These are phyloP conservation scores for Apocheima hispidaria DNA, from an alignment of 2,888 invertebrate species.

Conservation along the genomic window DNA sequence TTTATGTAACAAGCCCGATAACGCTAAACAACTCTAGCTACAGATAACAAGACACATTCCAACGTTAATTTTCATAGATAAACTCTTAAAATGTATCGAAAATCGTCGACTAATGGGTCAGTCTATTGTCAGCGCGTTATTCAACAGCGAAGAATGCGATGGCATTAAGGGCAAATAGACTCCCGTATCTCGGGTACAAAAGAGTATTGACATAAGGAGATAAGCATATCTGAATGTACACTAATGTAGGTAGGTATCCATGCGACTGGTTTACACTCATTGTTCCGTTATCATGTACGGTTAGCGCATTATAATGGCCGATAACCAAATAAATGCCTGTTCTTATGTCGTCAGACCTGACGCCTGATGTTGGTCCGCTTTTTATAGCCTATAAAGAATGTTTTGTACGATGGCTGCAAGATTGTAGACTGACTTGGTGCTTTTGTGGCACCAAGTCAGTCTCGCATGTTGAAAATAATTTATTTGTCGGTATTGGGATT, in stretches of 20 bases:
- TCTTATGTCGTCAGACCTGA: slow-evolving; percentile 55
- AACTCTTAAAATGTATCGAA: slow-evolving; percentile 57
- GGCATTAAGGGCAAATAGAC: slow-evolving; percentile 82
- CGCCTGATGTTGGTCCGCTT: slow-evolving; percentile 41
- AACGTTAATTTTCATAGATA: slow-evolving; percentile 60
- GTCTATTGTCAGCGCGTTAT: slow-evolving; percentile 72
- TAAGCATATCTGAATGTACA: slow-evolving; percentile 79
- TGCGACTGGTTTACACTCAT: slow-evolving; percentile 76
- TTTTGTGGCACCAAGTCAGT: not conserved
- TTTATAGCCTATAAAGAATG: slow-evolving; percentile 48
- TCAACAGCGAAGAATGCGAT: slow-evolving; percentile 77
- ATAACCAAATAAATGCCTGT: slow-evolving; percentile 79
- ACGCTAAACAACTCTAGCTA: slow-evolving; percentile 51
- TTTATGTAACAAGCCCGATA: slow-evolving; percentile 57
- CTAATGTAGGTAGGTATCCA: slow-evolving; percentile 75
- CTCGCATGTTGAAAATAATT: slow-evolving; percentile 3
- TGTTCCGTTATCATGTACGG: slow-evolving; percentile 82
- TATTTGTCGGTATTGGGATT: slow-evolving; percentile 4
- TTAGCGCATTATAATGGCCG: slow-evolving; percentile 76
- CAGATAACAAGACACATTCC: slow-evolving; percentile 53
- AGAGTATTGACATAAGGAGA: slow-evolving; percentile 83
- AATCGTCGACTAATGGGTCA: slow-evolving; percentile 72
- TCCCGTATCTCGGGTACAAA: slow-evolving; percentile 82
- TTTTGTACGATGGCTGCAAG: slow-evolving; percentile 37
- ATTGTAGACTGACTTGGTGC: slow-evolving; percentile 14